Percentiles rank a stretch among this genome's conserved stretches.
Conservation (phyloP, 1,140 invertebrate species). For the Augochlora pura region DNA sequence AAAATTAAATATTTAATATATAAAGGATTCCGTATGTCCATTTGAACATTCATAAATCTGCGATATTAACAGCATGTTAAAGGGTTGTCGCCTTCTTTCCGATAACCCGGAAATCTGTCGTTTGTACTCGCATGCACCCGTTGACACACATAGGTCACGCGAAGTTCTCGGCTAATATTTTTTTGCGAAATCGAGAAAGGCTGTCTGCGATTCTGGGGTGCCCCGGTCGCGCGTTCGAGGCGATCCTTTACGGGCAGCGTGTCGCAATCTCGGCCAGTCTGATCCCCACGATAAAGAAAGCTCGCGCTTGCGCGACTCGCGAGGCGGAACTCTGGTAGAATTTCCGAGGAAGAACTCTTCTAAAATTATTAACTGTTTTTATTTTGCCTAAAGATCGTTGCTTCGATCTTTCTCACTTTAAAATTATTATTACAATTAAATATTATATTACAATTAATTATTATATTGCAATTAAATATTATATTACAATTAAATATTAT, state of each 20-base stretch:
- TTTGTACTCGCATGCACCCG: neutral
- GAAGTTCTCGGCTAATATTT: neutral
- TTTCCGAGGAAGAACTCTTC: neutral
- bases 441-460: no score
- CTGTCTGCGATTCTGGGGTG: neutral
- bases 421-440: no score
- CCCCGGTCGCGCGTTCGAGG: neutral
- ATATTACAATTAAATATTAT: no score
- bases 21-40: no score
- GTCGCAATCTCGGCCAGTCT: neutral
- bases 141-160: neutral
- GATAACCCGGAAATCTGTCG: conserved; percentile 11
- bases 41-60: no score
- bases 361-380: no score
- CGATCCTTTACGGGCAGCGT: conserved; percentile 3
- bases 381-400: no score
- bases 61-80: neutral
- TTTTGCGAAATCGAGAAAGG: neutral
- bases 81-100: neutral
- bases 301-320: neutral
- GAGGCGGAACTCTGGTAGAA: neutral
- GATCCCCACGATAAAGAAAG: neutral
- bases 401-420: no score
- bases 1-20: no score
- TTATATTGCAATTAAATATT: no score